Evolutionary conservation across 2,113 vertebrate species (phyloP), one percentile per base, ranked within the genome.

Genomic region (Nestor notabilis): DNA sequence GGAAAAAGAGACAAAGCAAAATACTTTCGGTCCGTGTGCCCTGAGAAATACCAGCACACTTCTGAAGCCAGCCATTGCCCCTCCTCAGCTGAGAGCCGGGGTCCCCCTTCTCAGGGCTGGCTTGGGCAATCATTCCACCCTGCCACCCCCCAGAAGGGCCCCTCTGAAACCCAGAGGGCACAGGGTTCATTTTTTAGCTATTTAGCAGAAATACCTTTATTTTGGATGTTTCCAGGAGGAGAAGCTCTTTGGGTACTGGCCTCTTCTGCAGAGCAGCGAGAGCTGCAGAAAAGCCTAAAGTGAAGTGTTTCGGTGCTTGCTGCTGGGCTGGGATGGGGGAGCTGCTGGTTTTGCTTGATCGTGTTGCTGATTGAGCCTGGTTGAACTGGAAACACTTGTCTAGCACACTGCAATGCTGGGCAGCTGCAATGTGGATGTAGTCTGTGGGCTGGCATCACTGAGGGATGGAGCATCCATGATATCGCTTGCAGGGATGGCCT

Each of bases 381-480:
- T 4, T 4, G 28, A 39, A 49, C 29, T 28, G 69, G 28, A 77
- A 46, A 12, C n/a, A 0, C 14, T 44, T 0, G 1, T 29, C 17
- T 15, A 10, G 61, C 23, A 2, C 23, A 3, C 29, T 0, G 4
- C 5, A 56, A 2, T 15, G 58, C 52, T 27, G 58, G 58, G 37
- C 58, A 4, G 41, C 33, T 21, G 9, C 33, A 24, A 7, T 35
- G 33, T 35, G 56, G 21, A 8, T 21, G 43, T 4, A 2, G 20
- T 39, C 39, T 11, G 44, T 4, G 7, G 41, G 21, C 18, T 33
- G 46, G 39, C 1, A 3, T 19, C 1, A 8, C 49, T 33, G 27
- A 3, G 68, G 9, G 8, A 3, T 0, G 18, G 3, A 8, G 24
- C 60, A 17, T 24, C 68, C 39, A 1, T 6, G 13, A 2, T 6